Evolutionary conservation across 2,797 vertebrate species (phyloP), one percentile per base, ranked within the genome.

Genomic region (Girardinus metallicus): DNA sequence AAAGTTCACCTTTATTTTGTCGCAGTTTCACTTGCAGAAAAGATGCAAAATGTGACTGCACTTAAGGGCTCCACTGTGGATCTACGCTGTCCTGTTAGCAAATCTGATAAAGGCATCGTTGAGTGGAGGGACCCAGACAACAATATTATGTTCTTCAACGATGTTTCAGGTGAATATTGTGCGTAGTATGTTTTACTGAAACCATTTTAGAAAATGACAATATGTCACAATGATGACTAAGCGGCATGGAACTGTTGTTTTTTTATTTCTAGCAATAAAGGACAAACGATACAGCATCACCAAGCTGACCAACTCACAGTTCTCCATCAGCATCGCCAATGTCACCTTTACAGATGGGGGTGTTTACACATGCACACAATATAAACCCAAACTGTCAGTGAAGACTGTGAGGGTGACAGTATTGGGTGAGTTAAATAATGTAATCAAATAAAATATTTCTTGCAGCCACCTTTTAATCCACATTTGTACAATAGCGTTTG

Each of bases 311-410:
- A 0, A 55, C 12, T 86, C 89, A 1, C 77, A 93, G 62, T 96
- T 88, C 86, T 80, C 81, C 43, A 36, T 96, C 80, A 89, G 82
- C 13, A 43, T 96, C 73, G 91, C 93, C 5, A 46, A 86, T 9
- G 75, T 95, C 64, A 93, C 75, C 13, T 93, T 96, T 26, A 89
- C 85, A 44, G 95, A 96, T 77, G 94, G 92, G 85, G 96, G 96
- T 39, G 75, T 60, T 46, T 96, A 96, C 81, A 95, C 49, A 8
- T 96, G 95, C 87, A 4, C 75, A 39, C 74, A 89, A 5, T 96
- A 94, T 36, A 60, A 0, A 2, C 0, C 66, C 4, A 34, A 46
- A 0, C 9, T 0, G 18, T 62, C 0, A 2, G 76, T 79, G 41
- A 95, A 64, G 80, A 86, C 0, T 36, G 90, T 94, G 75, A 81